These are phyloP conservation scores for Caenorhabditis sp. DNA, from an alignment of 2,888 invertebrate species.

Conservation along the genomic window DNA sequence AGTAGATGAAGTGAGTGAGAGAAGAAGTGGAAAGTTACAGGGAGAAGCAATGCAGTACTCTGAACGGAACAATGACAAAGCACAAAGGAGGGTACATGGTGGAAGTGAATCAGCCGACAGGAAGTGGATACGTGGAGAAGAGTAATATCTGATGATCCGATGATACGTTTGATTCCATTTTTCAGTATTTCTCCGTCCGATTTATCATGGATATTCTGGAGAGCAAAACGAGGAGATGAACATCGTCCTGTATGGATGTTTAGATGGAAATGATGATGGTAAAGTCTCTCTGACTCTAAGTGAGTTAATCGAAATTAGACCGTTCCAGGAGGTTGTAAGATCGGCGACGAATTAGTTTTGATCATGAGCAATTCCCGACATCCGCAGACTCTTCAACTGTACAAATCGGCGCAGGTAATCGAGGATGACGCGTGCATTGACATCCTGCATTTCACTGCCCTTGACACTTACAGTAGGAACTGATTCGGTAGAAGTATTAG, in stretches of 20 bases:
- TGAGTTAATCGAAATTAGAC: no score
- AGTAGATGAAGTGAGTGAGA: background rate
- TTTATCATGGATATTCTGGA: constrained; percentile 68
- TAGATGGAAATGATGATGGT: constrained; percentile 58
- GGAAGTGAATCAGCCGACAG: constrained; percentile 38
- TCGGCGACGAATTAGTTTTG: constrained; percentile 62
- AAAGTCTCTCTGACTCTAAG: no score
- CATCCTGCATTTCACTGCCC: constrained; percentile 64
- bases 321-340: constrained; percentile 60
- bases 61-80: constrained; percentile 57
- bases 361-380: constrained; percentile 71
- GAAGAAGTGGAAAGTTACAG: constrained; percentile 34
- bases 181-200: constrained; percentile 66
- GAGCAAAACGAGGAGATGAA: constrained; percentile 73
- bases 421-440: constrained; percentile 70
- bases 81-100: constrained; percentile 59
- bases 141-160: no score
- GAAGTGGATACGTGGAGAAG: constrained; percentile 26
- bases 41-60: constrained; percentile 48
- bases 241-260: constrained; percentile 66
- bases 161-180: background rate
- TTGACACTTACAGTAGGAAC: constrained; percentile 66
- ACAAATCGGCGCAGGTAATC: constrained; percentile 69
- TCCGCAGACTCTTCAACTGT: constrained; percentile 70
- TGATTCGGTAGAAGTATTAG: background rate